Evolutionary conservation across 2,797 vertebrate species (phyloP).

Genomic region (Cossypha polioptera): DNA sequence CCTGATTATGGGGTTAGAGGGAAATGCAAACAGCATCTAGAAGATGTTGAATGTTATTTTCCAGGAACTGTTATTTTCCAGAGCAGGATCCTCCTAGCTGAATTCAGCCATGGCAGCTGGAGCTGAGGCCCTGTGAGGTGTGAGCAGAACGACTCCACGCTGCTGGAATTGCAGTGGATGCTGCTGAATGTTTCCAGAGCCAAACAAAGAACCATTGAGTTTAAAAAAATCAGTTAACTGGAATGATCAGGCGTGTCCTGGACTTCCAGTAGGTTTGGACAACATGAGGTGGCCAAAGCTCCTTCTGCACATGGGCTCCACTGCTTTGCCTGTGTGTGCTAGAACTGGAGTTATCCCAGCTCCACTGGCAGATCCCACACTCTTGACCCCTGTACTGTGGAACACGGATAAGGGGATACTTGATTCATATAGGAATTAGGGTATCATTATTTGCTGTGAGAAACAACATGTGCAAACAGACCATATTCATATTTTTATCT

Average conservation of each 20-base stretch:
- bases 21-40: neutral
- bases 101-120: neutral
- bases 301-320: fast-evolving
- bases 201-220: constrained; percentile 42
- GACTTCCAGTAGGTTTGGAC: neutral
- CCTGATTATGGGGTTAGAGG: neutral
- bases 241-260: neutral
- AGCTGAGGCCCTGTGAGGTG: neutral
- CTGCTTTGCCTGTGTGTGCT: neutral
- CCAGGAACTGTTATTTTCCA: neutral
- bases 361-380: neutral
- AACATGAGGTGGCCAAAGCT: fast-evolving
- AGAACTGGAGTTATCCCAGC: neutral
- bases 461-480: neutral
- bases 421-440: fast-evolving
- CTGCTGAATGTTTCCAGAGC: constrained; percentile 28
- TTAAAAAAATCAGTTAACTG: neutral
- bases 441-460: fast-evolving
- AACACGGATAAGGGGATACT: neutral
- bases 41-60: neutral
- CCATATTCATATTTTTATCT: neutral
- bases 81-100: neutral
- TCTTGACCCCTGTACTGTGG: neutral
- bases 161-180: neutral
- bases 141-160: fast-evolving